phyloP scores from a whole-genome alignment of 2,888 invertebrate species.

The Phyto melanocephala region DNA sequence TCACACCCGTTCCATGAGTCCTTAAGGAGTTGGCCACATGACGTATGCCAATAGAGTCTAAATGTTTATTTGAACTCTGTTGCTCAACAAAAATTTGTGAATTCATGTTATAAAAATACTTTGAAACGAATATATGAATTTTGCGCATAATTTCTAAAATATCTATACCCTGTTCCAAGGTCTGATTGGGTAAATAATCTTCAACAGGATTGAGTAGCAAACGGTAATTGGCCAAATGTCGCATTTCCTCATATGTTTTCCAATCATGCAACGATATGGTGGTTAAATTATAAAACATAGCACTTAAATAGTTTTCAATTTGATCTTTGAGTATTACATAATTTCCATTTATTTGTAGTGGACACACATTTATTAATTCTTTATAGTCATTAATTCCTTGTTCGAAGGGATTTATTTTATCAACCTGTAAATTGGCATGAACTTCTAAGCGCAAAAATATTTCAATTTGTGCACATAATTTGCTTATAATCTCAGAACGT shows the following conservation, averaged over 20 bases:
- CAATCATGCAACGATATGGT: slow-evolving; percentile 98
- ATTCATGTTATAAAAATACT: slow-evolving; percentile 96
- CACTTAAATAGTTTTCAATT: slow-evolving; percentile 94
- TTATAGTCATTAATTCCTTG: slow-evolving; percentile 81
- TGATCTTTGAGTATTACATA: slow-evolving; percentile 83
- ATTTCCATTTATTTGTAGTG: slow-evolving; percentile 80
- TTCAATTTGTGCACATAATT: slow-evolving; percentile 92
- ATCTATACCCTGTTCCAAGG: slow-evolving; percentile 94
- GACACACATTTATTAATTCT: slow-evolving; percentile 81
- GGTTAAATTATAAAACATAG: slow-evolving; percentile 97
- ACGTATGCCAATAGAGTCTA: slow-evolving; percentile 96
- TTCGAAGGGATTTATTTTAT: slow-evolving; percentile 86
- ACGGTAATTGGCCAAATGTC: slow-evolving; percentile 92
- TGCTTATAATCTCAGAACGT: slow-evolving; percentile 82
- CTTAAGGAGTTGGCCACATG: slow-evolving; percentile 98
- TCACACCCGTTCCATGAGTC: slow-evolving; percentile 97
- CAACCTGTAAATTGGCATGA: slow-evolving; percentile 91
- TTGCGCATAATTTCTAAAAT: slow-evolving; percentile 98
- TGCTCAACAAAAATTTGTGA: slow-evolving; percentile 97
- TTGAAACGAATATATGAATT: slow-evolving; percentile 95
- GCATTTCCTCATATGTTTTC: slow-evolving; percentile 98
- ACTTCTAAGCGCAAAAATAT: slow-evolving; percentile 94
- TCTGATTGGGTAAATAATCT: slow-evolving; percentile 96
- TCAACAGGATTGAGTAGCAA: slow-evolving; percentile 90
- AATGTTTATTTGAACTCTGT: slow-evolving; percentile 92